Evolutionary conservation across 1,140 invertebrate species (phyloP).

Genomic region (Ctenoplectra terminalis): DNA sequence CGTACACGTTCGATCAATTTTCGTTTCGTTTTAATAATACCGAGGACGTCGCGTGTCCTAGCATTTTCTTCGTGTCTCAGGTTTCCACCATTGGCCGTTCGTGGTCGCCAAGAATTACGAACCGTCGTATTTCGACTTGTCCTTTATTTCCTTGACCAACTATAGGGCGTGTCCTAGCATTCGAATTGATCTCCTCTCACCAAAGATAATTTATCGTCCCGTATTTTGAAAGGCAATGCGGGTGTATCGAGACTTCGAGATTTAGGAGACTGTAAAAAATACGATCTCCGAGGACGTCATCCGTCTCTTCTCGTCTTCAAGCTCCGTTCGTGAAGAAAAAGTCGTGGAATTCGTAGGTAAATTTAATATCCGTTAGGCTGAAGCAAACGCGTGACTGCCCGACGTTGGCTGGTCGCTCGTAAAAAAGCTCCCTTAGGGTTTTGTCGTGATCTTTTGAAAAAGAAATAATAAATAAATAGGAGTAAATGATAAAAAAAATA

Average conservation of each 20-base stretch:
- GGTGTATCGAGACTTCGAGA: background rate
- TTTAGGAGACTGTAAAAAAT: constrained; percentile 18
- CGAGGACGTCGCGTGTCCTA: background rate
- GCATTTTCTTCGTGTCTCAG: background rate
- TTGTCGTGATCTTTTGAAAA: constrained; percentile 2
- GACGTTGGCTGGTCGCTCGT: constrained; percentile 11
- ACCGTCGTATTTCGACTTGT: background rate
- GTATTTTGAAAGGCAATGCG: background rate
- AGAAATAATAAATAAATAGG: no score
- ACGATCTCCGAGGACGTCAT: background rate
- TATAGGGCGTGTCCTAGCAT: background rate
- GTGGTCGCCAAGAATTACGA: background rate
- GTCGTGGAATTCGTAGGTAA: constrained; percentile 13
- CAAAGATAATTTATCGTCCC: constrained; percentile 2
- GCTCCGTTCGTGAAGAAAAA: no score
- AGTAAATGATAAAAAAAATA: no score
- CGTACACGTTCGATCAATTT: background rate
- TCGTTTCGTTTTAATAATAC: background rate
- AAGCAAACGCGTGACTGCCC: background rate
- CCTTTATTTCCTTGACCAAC: background rate
- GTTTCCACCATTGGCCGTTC: background rate
- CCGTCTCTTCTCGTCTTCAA: background rate
- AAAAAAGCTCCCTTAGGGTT: constrained; percentile 24
- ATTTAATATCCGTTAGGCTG: background rate
- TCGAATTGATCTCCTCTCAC: constrained; percentile 1